Percentiles rank a stretch among this genome's conserved stretches.
Conservation (phyloP, 2,113 vertebrate species). For the Irena cyanogastra region DNA sequence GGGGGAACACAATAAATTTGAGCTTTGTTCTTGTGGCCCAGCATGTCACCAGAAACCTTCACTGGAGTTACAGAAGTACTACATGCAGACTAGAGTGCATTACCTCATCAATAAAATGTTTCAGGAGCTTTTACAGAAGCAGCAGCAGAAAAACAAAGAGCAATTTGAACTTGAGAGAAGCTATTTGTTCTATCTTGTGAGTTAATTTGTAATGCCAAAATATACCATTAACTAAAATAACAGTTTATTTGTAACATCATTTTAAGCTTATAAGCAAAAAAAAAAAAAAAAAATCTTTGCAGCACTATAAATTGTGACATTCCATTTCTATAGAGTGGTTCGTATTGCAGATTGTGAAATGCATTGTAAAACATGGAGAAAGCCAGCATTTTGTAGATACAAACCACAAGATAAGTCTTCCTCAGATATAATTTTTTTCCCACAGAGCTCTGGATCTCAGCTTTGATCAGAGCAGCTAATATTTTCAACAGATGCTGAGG, state of each 20-base stretch:
- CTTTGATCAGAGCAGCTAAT: background rate
- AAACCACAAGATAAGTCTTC: background rate
- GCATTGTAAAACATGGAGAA: background rate
- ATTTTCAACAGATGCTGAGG: background rate
- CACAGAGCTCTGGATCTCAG: background rate
- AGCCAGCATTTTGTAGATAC: background rate
- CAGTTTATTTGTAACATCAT: background rate
- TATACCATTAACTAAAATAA: background rate
- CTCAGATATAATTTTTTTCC: background rate
- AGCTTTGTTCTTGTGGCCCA: background rate
- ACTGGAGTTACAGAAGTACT: background rate
- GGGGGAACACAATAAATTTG: background rate
- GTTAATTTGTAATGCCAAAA: constrained; percentile 7
- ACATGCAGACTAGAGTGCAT: background rate
- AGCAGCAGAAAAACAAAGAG: background rate
- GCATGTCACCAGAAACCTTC: constrained; percentile 20
- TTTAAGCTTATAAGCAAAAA: background rate
- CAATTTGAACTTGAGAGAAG: background rate
- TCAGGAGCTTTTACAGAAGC: background rate
- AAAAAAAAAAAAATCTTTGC: background rate
- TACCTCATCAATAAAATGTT: constrained; percentile 4
- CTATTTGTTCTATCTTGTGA: background rate
- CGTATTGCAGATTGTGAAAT: background rate
- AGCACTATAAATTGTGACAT: background rate
- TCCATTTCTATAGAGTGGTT: background rate